Evolutionary conservation across 2,113 vertebrate species (phyloP), one percentile per base, ranked within the genome.

Genomic region (Panurus biarmicus): DNA sequence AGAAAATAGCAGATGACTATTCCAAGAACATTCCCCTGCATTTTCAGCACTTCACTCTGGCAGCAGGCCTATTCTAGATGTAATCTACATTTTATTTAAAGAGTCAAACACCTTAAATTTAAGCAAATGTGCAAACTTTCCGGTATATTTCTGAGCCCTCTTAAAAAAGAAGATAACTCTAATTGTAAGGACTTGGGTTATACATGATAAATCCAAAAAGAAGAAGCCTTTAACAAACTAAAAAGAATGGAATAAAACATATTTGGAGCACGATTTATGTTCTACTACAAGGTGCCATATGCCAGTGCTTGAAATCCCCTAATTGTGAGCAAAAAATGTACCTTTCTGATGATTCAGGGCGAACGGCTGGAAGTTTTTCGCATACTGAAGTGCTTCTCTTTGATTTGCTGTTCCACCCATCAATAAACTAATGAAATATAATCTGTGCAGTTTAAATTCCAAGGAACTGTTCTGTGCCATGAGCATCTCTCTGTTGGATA

Each of bases 311-410:
- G 72, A 48, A 92, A 56, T 21, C 36, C 81, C 56, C 33, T 75
- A 16, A 12, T 56, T 2, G 12, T 28, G 31, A 90, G 70, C 35
- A 15, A 97, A 65, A 65, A 62, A 15, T 44, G 40, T 54, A 95
- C 98, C 98, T 97, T 98, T 98, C 95, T 98, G 98, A 96, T 98
- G 98, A 95, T 98, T 98, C 35, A 98, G 96, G 87, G 98, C 98
- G 9, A 98, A 98, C 0, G 98, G 98, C 79, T 98, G 98, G 83
- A 98, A 98, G 93, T 98, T 98, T 94, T 98, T 98, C 5, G 98
- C 98, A 44, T 98, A 98, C 40, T 98, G 98, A 77, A 98, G 96
- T 11, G 98, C 98, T 92, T 98, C 98, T 89, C 98, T 97, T 91
- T 98, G 98, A 96, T 98, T 98, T 85, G 97, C 98, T 70, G 98